phyloP scores from a whole-genome alignment of 2,113 vertebrate species.

The Empidonax alnorum region DNA sequence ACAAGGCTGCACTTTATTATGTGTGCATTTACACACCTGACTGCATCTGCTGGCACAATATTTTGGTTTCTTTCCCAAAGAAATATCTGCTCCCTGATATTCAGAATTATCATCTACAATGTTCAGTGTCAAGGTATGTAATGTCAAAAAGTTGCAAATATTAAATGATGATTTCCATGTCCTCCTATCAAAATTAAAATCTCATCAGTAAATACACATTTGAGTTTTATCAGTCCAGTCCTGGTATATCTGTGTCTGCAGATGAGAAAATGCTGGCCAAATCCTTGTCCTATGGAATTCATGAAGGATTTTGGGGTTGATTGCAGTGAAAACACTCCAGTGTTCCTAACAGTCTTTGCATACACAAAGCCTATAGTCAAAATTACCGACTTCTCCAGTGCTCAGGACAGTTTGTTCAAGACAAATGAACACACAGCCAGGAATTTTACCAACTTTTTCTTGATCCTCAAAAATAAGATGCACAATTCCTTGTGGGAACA shows the following conservation, averaged over 20 bases:
- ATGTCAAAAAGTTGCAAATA: not conserved
- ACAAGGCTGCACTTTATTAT: not conserved
- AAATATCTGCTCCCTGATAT: conserved; percentile 36
- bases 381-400: not conserved
- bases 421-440: not conserved
- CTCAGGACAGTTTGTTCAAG: not conserved
- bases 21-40: not conserved
- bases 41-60: not conserved
- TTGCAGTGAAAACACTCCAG: not conserved
- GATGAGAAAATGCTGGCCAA: not conserved
- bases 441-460: not conserved
- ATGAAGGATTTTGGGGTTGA: not conserved
- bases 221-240: not conserved
- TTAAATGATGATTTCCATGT: not conserved
- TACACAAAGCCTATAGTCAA: not conserved
- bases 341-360: not conserved
- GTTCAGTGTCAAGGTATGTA: not conserved
- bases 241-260: not conserved
- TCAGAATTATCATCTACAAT: conserved; percentile 17
- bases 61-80: not conserved
- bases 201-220: not conserved
- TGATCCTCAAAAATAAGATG: not conserved
- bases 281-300: not conserved
- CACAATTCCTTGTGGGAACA: not conserved
- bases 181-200: not conserved